These are phyloP conservation scores for Archegozetes longisetosus DNA, from an alignment of 1,140 invertebrate species.

Conservation along the genomic window DNA sequence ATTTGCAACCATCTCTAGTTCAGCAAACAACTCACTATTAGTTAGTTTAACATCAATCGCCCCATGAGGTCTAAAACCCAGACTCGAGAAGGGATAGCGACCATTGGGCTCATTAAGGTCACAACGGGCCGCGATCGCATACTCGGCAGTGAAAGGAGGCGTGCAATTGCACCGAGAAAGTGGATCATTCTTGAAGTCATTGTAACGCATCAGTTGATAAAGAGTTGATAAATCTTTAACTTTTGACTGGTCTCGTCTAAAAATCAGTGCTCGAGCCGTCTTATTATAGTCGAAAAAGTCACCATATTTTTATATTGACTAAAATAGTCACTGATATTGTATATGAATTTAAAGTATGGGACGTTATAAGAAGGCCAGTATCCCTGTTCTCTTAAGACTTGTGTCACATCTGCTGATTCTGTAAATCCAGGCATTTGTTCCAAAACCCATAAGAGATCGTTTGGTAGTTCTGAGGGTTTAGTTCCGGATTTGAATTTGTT, in stretches of 20 bases:
- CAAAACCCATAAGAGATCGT: slow-evolving; percentile 50
- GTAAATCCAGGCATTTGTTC: slow-evolving; percentile 61
- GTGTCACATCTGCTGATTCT: slow-evolving; percentile 44
- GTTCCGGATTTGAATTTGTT: slow-evolving; percentile 38
- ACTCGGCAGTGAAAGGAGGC: slow-evolving; percentile 13
- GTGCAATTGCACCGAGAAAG: slow-evolving; percentile 18
- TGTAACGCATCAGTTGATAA: slow-evolving; percentile 29
- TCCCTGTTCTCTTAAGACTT: slow-evolving; percentile 41
- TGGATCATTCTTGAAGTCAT: slow-evolving; percentile 22
- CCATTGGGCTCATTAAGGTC: slow-evolving; percentile 18
- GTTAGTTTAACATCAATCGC: slow-evolving; percentile 25
- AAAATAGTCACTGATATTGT: slow-evolving; percentile 38
- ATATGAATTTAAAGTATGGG: slow-evolving; percentile 49
- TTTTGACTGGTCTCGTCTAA: slow-evolving; percentile 27
- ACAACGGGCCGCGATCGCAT: slow-evolving; percentile 16
- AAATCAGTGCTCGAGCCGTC: slow-evolving; percentile 29
- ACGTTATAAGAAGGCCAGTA: slow-evolving; percentile 66
- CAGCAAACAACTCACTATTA: slow-evolving; percentile 27
- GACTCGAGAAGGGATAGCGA: slow-evolving; percentile 23
- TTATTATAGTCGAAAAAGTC: slow-evolving; percentile 27
- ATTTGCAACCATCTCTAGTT: slow-evolving; percentile 25
- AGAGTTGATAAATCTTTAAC: slow-evolving; percentile 25
- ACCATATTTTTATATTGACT: slow-evolving; percentile 23
- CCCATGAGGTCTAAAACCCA: neutral
- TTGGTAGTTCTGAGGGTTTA: slow-evolving; percentile 27